Evolutionary conservation across 2,888 invertebrate genomes (phyloP), one percentile per base, ranked within the genome.

Genomic region (Amphipoea oculea): DNA sequence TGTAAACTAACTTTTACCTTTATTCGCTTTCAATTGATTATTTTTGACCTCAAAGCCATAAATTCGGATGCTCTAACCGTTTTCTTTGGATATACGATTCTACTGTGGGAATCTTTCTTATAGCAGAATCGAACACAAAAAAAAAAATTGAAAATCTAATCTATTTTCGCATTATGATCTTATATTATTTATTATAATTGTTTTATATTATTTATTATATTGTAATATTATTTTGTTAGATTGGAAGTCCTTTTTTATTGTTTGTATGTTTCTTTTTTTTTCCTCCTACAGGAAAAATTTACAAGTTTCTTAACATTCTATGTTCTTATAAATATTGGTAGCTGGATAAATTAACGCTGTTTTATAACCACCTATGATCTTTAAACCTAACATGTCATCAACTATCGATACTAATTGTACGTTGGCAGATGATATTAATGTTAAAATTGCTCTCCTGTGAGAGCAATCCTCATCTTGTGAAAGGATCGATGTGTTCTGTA

Each of bases 1-100:
- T 69, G 72, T 73, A 67, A 86, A 86, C 12, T 70, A 71, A 60
- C 40, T 69, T 62, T n/a, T 75, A 65, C 48, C 60, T 84, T 65
- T 54, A 63, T 51, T 40, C 0, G 29, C 17, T 81, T 40, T 72
- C 45, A 12, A 73, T 76, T 73, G 72, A 72, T 66, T 57, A 45
- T 57, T 73, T 12, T 84, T 73, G 20, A 74, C 45, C 14, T 68
- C 29, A 40, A 36, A 69, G 23, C 4, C n/a, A 63, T 68, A 65
- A 72, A 84, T 65, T 75, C 2, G 3, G 57, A 57, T 17, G 5
- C 4, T 66, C 2, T 36, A 63, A 84, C 12, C 1, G 29, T 17
- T 11, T 54, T 54, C 54, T 57, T 57, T 14, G 4, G 23, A 60
- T 3, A 54, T 29, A 20, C 0, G 1, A 23, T 29, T 65, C 9